Conservation (phyloP, 2,113 vertebrate genomes). For the Ailuropoda melanoleuca region DNA sequence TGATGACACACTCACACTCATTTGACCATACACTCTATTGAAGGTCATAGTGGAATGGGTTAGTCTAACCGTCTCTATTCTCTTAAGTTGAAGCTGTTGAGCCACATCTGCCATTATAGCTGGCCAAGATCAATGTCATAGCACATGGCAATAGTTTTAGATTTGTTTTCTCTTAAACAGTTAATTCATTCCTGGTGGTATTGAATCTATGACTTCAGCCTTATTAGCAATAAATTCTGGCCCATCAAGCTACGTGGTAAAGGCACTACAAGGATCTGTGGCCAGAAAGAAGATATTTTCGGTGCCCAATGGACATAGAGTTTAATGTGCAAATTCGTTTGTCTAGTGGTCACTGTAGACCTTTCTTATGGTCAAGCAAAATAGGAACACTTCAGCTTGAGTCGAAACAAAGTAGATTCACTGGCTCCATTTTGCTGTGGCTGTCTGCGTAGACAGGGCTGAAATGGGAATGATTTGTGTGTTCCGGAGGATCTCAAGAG, state of each 20-base stretch:
- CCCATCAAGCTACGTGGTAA: slow-evolving; percentile 55
- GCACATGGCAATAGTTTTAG: neutral
- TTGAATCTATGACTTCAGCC: slow-evolving; percentile 48
- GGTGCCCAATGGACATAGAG: too few species aligned
- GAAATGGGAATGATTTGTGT: slow-evolving; percentile 23
- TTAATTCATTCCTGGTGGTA: neutral
- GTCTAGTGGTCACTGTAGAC: neutral
- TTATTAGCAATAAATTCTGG: neutral
- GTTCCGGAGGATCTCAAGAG: slow-evolving; percentile 68
- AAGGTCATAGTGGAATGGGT: neutral
- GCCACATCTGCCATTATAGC: neutral
- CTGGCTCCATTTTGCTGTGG: slow-evolving; percentile 12
- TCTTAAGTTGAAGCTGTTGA: neutral
- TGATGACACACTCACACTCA: neutral
- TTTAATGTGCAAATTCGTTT: neutral
- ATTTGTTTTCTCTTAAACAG: neutral
- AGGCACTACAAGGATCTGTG: slow-evolving; percentile 61
- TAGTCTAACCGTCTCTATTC: neutral
- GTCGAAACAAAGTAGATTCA: neutral
- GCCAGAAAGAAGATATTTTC: neutral
- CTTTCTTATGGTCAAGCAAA: neutral
- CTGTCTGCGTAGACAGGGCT: neutral
- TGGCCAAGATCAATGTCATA: neutral
- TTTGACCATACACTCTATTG: neutral
- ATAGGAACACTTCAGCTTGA: neutral